These are phyloP conservation scores for Rhamnusium bicolor DNA, from an alignment of 2,888 invertebrate genomes.

Conservation along the genomic window DNA sequence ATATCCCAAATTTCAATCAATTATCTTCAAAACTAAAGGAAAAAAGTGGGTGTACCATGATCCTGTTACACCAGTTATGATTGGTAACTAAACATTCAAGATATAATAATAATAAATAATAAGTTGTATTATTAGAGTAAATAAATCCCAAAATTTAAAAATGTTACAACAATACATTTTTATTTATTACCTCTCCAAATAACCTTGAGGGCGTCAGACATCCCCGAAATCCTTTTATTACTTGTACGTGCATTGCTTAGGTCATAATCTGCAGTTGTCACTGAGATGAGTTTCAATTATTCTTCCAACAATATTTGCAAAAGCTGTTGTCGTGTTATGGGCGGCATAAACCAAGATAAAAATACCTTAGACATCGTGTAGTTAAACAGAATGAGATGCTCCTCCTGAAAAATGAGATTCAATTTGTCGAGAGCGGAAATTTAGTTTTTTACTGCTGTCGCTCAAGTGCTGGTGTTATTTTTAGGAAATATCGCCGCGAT, in stretches of 20 bases:
- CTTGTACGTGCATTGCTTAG: slow-evolving; percentile 36
- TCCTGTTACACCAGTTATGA: no score
- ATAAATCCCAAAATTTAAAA: no score
- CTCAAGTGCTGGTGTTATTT: slow-evolving; percentile 46
- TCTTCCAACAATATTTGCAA: slow-evolving; percentile 46
- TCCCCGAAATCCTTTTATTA: neutral
- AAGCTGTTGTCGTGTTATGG: slow-evolving; percentile 45
- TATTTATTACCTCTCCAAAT: neutral
- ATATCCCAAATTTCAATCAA: no score
- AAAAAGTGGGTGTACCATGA: no score
- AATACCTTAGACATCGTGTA: slow-evolving; percentile 38
- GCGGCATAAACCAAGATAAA: slow-evolving; percentile 51
- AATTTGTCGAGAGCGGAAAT: slow-evolving; percentile 63
- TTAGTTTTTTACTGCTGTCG: slow-evolving; percentile 55
- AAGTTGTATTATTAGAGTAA: no score
- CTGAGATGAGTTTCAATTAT: slow-evolving; percentile 47
- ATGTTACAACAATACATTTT: neutral
- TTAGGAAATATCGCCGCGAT: slow-evolving; percentile 20
- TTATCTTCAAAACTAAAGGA: no score
- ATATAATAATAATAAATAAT: no score
- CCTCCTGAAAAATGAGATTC: slow-evolving; percentile 62
- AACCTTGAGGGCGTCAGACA: neutral
- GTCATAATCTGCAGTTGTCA: slow-evolving; percentile 48
- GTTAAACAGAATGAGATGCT: slow-evolving; percentile 48
- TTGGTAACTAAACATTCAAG: no score